phyloP scores from a whole-genome alignment of 1,140 invertebrate species.

The Trichoplusia ni region DNA sequence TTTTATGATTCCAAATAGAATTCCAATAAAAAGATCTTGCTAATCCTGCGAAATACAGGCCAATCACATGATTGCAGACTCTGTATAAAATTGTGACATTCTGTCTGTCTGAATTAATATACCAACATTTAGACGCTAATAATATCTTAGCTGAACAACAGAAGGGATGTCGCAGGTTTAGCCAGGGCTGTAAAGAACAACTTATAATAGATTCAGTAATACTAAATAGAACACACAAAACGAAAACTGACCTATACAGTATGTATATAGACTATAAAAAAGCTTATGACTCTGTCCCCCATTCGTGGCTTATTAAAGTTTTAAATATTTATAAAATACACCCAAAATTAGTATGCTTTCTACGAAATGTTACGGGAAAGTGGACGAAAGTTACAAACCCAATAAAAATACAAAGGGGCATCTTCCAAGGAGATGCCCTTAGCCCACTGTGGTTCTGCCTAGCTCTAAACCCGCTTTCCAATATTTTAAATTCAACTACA shows the following conservation, averaged over 20 bases:
- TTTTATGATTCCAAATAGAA: constrained; percentile 24
- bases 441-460: constrained; percentile 45
- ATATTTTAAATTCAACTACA: too few relatives aligned
- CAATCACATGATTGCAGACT: constrained; percentile 26
- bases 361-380: constrained; percentile 19
- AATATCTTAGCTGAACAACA: too few relatives aligned
- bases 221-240: constrained; percentile 1
- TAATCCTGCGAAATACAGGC: too few relatives aligned
- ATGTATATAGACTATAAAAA: neutral
- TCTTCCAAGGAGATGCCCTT: constrained; percentile 42
- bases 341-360: constrained; percentile 6
- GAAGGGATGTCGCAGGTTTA: too few relatives aligned
- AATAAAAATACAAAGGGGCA: constrained; percentile 38
- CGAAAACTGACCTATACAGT: constrained; percentile 25
- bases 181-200: too few relatives aligned
- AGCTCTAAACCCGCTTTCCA: too few relatives aligned
- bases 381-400: constrained; percentile 29
- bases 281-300: too few relatives aligned
- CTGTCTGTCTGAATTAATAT: too few relatives aligned
- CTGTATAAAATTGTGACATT: too few relatives aligned
- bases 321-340: neutral
- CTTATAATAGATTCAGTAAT: constrained; percentile 19
- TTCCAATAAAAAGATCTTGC: neutral
- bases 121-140: too few relatives aligned
- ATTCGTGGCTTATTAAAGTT: too few relatives aligned